phyloP scores from a whole-genome alignment of 2,797 vertebrate genomes.

The Crocodylus rhombifer region DNA sequence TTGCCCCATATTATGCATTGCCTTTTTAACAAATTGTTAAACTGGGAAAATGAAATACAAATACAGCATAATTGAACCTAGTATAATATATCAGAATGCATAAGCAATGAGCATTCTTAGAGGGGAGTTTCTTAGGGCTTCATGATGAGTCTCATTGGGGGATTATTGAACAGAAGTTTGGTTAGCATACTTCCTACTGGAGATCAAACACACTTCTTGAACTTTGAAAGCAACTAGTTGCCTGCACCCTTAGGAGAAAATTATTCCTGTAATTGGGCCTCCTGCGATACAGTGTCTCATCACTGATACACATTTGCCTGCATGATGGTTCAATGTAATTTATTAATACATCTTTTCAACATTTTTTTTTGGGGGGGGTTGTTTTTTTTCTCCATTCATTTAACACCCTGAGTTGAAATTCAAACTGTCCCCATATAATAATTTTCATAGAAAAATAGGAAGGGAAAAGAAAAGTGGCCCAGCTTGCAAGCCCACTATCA shows the following conservation, averaged over 20 bases:
- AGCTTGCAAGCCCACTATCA: neutral
- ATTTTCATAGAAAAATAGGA: neutral
- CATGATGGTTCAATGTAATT: neutral
- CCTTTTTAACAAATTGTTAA: neutral
- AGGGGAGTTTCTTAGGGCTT: neutral
- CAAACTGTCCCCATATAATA: neutral
- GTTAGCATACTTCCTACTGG: neutral
- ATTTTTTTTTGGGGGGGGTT: neutral
- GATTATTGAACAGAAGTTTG: neutral
- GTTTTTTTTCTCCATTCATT: neutral
- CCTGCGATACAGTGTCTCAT: neutral
- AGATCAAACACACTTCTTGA: neutral
- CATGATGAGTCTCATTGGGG: neutral
- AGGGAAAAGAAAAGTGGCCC: neutral
- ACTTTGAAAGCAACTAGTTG: constrained; percentile 10
- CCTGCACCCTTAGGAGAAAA: neutral
- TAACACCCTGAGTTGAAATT: neutral
- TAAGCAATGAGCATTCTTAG: neutral
- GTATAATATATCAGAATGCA: neutral
- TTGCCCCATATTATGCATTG: neutral
- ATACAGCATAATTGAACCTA: neutral
- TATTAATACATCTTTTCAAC: neutral
- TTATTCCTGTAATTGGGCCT: neutral
- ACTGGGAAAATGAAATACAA: neutral
- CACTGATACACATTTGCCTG: neutral